These are phyloP conservation scores for fruit fly (Drosophila melanogaster) DNA, from an alignment of 1,140 invertebrate genomes.

Conservation along the genomic window DNA sequence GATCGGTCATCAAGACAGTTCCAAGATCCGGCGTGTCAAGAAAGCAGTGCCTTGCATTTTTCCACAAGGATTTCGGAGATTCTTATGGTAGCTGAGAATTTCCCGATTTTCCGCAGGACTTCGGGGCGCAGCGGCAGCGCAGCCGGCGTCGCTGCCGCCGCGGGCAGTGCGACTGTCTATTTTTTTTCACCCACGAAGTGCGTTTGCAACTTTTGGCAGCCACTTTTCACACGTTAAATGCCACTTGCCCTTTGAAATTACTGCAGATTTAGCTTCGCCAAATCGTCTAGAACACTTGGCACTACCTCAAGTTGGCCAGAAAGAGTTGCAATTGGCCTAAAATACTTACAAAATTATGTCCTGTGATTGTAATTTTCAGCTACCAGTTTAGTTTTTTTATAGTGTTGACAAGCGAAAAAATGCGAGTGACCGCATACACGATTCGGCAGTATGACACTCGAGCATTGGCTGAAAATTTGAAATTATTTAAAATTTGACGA, in stretches of 20 bases:
- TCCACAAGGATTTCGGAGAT: background rate
- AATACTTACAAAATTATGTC: constrained; percentile 81
- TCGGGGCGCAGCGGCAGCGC: constrained; percentile 20
- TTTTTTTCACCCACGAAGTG: constrained; percentile 46
- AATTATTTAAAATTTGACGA: background rate
- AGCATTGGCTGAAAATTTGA: constrained; percentile 1
- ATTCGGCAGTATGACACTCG: constrained; percentile 39
- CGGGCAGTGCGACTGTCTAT: constrained; percentile 29
- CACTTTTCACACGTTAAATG: constrained; percentile 39
- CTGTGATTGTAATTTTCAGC: constrained; percentile 72
- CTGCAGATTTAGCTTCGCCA: constrained; percentile 46
- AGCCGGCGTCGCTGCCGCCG: constrained; percentile 27
- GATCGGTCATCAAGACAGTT: background rate
- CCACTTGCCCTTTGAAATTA: constrained; percentile 30
- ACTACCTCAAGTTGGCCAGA: constrained; percentile 5
- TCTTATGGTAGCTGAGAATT: constrained; percentile 8
- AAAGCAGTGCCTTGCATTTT: background rate
- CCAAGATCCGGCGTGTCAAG: background rate
- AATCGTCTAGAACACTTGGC: constrained; percentile 46
- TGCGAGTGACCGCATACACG: constrained; percentile 34
- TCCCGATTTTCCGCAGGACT: constrained; percentile 35
- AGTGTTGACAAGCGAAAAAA: constrained; percentile 57
- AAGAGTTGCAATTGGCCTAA: constrained; percentile 45
- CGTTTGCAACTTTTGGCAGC: constrained; percentile 55
- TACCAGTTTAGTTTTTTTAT: constrained; percentile 72